Evolutionary conservation across 2,888 invertebrate species (phyloP).

Genomic region (Aproaerema taeniolella): DNA sequence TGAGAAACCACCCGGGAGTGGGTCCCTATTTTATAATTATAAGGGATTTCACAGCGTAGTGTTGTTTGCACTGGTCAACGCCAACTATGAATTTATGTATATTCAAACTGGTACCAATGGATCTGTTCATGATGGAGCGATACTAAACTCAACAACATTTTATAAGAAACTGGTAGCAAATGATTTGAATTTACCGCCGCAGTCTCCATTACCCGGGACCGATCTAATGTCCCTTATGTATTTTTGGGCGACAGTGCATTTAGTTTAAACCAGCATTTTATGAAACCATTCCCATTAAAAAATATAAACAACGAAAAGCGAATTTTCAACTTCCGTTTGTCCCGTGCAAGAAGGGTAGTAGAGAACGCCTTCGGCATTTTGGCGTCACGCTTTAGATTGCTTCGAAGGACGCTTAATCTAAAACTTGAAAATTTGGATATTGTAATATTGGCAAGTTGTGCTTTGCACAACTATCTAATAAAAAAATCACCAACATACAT

Average conservation of each 20-base stretch:
- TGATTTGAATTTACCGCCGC: conserved; percentile 1
- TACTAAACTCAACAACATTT: conserved; percentile 15
- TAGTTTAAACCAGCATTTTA: conserved; percentile 1
- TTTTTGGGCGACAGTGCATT: conserved; percentile 4
- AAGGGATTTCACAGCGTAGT: conserved; percentile 24
- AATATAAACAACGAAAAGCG: neutral
- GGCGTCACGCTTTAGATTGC: no score
- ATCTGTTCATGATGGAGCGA: conserved; percentile 12
- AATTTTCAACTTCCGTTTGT: conserved; percentile 1
- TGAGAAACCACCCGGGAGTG: conserved; percentile 20
- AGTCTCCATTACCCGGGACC: conserved; percentile 1
- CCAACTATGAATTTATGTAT: conserved; percentile 22
- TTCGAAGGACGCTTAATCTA: conserved; percentile 3
- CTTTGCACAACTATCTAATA: conserved; percentile 19
- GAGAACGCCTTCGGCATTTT: conserved; percentile 1
- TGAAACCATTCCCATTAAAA: conserved; percentile 3
- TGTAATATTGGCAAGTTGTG: conserved; percentile 18
- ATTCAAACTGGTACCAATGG: conserved; percentile 21
- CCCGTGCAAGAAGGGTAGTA: neutral
- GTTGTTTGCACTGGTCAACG: conserved; percentile 21
- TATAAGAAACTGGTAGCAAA: conserved; percentile 1
- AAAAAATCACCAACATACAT: conserved; percentile 15
- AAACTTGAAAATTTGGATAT: conserved; percentile 12
- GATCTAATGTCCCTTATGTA: conserved; percentile 3
- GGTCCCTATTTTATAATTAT: conserved; percentile 24